phyloP scores from a whole-genome alignment of 2,888 invertebrate species.

The Morpho achilles region DNA sequence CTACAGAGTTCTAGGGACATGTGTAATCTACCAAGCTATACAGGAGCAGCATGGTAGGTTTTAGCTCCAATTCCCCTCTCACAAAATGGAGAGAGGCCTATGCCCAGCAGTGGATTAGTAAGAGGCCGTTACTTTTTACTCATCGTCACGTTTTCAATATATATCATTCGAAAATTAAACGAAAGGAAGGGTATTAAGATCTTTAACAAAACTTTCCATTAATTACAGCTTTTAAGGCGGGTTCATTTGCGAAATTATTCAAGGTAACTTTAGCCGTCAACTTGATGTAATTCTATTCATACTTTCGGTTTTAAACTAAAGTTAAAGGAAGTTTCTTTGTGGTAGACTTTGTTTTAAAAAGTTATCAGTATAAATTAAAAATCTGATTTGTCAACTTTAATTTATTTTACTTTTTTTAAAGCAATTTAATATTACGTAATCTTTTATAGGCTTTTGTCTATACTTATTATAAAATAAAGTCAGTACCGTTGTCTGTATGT shows the following conservation, averaged over 20 bases:
- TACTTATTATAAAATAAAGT: no score
- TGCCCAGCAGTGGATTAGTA: no score
- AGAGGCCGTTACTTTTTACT: not conserved
- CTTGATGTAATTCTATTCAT: constrained; percentile 5
- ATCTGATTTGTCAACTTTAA: not conserved
- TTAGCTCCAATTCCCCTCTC: no score
- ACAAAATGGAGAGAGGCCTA: no score
- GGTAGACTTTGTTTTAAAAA: constrained; percentile 3
- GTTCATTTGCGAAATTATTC: constrained; percentile 6
- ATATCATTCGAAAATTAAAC: not conserved
- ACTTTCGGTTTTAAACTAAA: constrained; percentile 6
- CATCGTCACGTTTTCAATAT: not conserved
- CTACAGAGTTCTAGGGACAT: no score
- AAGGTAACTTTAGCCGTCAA: not conserved
- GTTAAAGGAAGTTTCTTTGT: constrained; percentile 1
- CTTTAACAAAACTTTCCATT: constrained; percentile 6
- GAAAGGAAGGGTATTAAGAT: constrained; percentile 6
- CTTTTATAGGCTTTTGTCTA: no score
- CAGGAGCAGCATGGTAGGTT: no score
- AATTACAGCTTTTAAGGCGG: not conserved
- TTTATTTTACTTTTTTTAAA: no score
- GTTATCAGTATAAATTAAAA: not conserved
- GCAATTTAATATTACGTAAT: no score
- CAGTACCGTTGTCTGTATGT: no score
- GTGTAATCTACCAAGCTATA: no score